Evolutionary conservation across 92 coral and sea anemone species (phyloP).

Genomic region (Scolanthus callimorphus): DNA sequence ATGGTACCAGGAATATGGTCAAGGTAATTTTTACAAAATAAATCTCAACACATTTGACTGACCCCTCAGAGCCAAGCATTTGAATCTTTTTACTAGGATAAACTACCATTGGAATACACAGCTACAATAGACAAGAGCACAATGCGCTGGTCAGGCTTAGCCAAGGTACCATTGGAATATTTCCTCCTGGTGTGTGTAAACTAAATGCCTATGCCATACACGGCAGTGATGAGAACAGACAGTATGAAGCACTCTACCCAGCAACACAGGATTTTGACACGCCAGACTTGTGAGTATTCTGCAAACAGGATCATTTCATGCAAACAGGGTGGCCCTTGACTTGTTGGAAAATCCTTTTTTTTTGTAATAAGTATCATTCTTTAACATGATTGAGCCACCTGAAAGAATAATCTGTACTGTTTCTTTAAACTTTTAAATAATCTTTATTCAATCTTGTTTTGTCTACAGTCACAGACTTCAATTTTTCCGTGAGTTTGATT

Average conservation of each 20-base stretch:
- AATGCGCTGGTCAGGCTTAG: constrained; percentile 80
- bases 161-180: constrained; percentile 78
- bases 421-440: not conserved
- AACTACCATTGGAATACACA: constrained; percentile 60
- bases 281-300: constrained; percentile 87
- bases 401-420: too few species aligned
- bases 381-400: too few species aligned
- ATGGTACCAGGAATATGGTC: constrained; percentile 84
- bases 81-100: constrained; percentile 52
- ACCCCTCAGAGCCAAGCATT: too few species aligned
- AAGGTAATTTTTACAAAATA: constrained; percentile 44
- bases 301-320: not conserved
- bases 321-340: too few species aligned
- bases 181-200: constrained; percentile 80
- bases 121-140: constrained; percentile 30
- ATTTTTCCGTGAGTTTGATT: constrained; percentile 81
- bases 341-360: not conserved
- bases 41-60: too few species aligned
- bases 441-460: constrained; percentile 2
- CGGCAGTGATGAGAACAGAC: constrained; percentile 72
- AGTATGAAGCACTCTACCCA: constrained; percentile 89
- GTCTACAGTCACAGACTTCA: constrained; percentile 85
- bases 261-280: constrained; percentile 54
- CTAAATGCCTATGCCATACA: constrained; percentile 95
- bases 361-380: too few species aligned